These are phyloP conservation scores for Eilema sororculum DNA, from an alignment of 2,888 invertebrate genomes.

Conservation along the genomic window DNA sequence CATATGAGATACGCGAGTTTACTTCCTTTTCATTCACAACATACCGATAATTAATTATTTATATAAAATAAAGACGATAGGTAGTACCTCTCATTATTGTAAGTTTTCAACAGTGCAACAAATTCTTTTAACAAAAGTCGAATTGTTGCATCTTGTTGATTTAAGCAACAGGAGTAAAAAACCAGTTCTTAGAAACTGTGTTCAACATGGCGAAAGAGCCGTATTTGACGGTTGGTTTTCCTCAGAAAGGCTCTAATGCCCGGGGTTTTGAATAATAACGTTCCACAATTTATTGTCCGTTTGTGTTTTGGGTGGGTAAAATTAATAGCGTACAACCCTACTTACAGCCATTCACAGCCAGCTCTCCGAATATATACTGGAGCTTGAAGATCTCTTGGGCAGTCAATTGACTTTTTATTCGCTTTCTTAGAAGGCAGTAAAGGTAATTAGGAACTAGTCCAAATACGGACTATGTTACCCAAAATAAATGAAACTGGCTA, in stretches of 20 bases:
- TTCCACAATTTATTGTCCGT: slow-evolving; percentile 5
- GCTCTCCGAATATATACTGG: slow-evolving; percentile 35
- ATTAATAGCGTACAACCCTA: slow-evolving; percentile 23
- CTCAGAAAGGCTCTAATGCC: slow-evolving; percentile 25
- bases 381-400: slow-evolving; percentile 28
- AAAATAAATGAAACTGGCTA: slow-evolving; percentile 7
- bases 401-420: slow-evolving; percentile 33
- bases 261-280: slow-evolving; percentile 22
- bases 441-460: slow-evolving; percentile 31
- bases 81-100: too few relatives aligned
- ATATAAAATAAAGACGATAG: too few relatives aligned
- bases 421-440: slow-evolving; percentile 24
- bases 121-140: slow-evolving; percentile 41
- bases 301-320: slow-evolving; percentile 6
- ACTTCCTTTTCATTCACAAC: too few relatives aligned
- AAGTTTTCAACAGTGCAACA: slow-evolving; percentile 15
- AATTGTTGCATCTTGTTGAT: slow-evolving; percentile 45
- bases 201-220: slow-evolving; percentile 9
- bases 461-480: slow-evolving; percentile 11
- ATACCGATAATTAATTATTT: too few relatives aligned
- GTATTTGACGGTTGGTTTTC: slow-evolving; percentile 17
- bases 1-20: too few relatives aligned
- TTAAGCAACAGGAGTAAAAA: slow-evolving; percentile 33
- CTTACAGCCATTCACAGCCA: slow-evolving; percentile 15
- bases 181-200: slow-evolving; percentile 34